Base-by-base conservation (phyloP, 2,888 invertebrate genomes). In the Hypercompe scribonia region DNA sequence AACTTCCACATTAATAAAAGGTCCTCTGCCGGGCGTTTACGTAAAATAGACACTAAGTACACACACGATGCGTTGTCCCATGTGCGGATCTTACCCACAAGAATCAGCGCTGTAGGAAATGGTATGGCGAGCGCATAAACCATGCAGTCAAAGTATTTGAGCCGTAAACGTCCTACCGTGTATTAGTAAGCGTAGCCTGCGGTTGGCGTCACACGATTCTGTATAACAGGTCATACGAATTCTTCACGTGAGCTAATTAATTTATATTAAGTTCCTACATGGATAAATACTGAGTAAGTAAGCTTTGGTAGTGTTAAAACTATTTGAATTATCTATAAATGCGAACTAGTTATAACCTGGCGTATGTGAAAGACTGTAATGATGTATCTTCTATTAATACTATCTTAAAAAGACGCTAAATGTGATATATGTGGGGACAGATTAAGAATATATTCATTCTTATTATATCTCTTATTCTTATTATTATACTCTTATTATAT, bases 231-330 rank as follows among this genome's bases (percentile, higher is more conserved):
- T 31, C 54, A 80, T 81, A 74, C 34, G 1, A 80, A 77, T 68
- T n/a, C 84, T 77, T 77, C 68, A 73, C 84, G 84, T 84, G 84
- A 84, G 78, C 74, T 84, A 79, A 84, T 84, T 84, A 85, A 71
- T 78, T 79, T 83, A 83, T 78, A 84, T 84, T 72, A 84, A 83
- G 84, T 81, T 67, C 15, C 46, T 24, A 68, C 64, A 68, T 68
- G 36, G 50, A 31, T 54, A 65, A 33, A 36, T 71, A 65, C 65
- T 58, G 39, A 54, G 34, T 36, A 39, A 71, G 36, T 66, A 65
- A 50, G 64, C 5, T 33, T 11, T 65, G 69, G 15, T 63, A 72
- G 63, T 68, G 42, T 42, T 78, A 33, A 31, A 24, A 24, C 42
- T 61, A 31, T 13, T 66, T 66, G 31, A 66, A 66, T 31, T 46